These are phyloP conservation scores for Samia ricini DNA, from an alignment of 1,140 invertebrate genomes.

Conservation along the genomic window DNA sequence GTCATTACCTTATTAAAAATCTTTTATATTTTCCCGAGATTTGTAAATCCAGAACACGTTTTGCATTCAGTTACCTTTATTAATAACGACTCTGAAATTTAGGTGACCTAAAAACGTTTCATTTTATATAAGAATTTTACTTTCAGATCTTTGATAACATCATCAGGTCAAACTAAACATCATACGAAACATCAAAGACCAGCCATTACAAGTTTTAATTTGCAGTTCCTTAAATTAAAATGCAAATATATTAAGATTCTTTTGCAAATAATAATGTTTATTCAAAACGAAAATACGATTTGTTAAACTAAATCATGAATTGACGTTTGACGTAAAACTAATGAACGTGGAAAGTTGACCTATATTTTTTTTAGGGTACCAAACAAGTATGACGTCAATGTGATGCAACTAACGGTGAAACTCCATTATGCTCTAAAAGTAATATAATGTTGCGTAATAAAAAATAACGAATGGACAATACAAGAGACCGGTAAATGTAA, in stretches of 20 bases:
- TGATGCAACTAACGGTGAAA: conserved; percentile 29
- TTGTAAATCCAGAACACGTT: conserved; percentile 27
- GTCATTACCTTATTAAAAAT: background rate
- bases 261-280: background rate
- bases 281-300: conserved; percentile 13
- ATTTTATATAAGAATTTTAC: conserved; percentile 8
- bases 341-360: conserved; percentile 54
- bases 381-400: conserved; percentile 55
- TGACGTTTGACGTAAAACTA: conserved; percentile 50
- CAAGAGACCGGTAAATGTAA: conserved; percentile 23
- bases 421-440: conserved; percentile 34
- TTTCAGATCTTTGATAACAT: conserved; percentile 12
- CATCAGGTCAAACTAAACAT: conserved; percentile 17
- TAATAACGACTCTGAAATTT: conserved; percentile 42
- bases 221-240: background rate
- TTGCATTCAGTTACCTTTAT: conserved; percentile 48
- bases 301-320: conserved; percentile 28
- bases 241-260: background rate
- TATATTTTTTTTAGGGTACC: conserved; percentile 61
- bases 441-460: conserved; percentile 55
- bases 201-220: background rate
- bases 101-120: conserved; percentile 44
- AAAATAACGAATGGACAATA: conserved; percentile 31
- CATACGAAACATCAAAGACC: conserved; percentile 15
- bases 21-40: conserved; percentile 22